A percentile compares a stretch with the other conserved stretches of the same genome.
phyloP scores from a whole-genome alignment of 2,113 vertebrate genomes.

The Sinocyclocheilus anshuiensis region DNA sequence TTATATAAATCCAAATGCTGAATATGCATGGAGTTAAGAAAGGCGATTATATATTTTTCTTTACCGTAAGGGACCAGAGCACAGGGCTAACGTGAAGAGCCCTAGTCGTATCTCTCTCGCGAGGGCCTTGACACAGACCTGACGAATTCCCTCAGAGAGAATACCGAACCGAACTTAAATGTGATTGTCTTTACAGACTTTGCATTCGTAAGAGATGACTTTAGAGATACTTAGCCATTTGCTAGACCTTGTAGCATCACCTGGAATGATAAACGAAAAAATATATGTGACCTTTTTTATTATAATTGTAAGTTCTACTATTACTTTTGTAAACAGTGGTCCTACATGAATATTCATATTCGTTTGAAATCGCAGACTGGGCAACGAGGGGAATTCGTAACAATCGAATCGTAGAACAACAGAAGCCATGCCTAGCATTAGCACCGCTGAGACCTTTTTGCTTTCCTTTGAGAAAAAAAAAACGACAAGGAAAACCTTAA shows the following conservation, averaged over 20 bases:
- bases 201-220: slow-evolving; percentile 65
- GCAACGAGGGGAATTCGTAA: slow-evolving; percentile 33
- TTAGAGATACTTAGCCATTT: slow-evolving; percentile 69
- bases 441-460: slow-evolving; percentile 50
- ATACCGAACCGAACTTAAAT: neutral
- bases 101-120: neutral
- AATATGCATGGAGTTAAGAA: slow-evolving; percentile 55
- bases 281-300: slow-evolving; percentile 56
- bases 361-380: slow-evolving; percentile 44
- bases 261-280: slow-evolving; percentile 62
- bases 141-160: neutral
- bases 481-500: slow-evolving; percentile 46
- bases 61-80: slow-evolving; percentile 45
- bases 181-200: slow-evolving; percentile 52
- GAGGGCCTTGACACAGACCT: slow-evolving; percentile 4
- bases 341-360: slow-evolving; percentile 66
- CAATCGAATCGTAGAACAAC: slow-evolving; percentile 6
- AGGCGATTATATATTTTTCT: slow-evolving; percentile 48
- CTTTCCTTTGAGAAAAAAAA: slow-evolving; percentile 45
- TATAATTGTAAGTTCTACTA: slow-evolving; percentile 68
- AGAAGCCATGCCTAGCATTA: slow-evolving; percentile 37
- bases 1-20: slow-evolving; percentile 66
- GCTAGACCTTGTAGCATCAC: slow-evolving; percentile 73
- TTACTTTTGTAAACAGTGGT: slow-evolving; percentile 73
- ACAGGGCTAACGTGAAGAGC: slow-evolving; percentile 45